These are phyloP conservation scores for Vultur gryphus DNA, from an alignment of 2,797 vertebrate species.

Conservation along the genomic window DNA sequence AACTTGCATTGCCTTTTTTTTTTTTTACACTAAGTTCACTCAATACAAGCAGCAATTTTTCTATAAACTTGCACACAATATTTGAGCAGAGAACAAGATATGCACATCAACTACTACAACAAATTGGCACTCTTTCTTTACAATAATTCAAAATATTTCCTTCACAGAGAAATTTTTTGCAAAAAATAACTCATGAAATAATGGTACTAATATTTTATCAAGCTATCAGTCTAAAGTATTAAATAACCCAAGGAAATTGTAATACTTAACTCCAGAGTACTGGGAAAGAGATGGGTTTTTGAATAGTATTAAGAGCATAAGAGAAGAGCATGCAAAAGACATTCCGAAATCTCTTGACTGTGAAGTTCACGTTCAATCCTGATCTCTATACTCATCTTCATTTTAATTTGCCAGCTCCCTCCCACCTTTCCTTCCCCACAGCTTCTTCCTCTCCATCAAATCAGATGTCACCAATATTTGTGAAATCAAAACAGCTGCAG, in stretches of 20 bases:
- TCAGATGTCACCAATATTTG: not conserved
- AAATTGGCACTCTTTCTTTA: not conserved
- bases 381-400: not conserved
- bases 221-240: not conserved
- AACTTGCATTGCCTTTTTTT: not conserved
- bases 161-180: not conserved
- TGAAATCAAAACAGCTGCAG: not conserved
- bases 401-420: not conserved
- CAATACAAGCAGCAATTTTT: not conserved
- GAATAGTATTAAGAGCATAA: not conserved
- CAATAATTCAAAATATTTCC: not conserved
- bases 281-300: not conserved
- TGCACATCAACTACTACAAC: not conserved
- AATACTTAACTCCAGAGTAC: not conserved
- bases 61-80: not conserved
- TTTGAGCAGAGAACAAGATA: not conserved
- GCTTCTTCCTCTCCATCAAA: not conserved
- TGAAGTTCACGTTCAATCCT: not conserved
- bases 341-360: not conserved
- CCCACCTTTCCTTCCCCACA: not conserved
- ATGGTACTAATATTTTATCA: not conserved
- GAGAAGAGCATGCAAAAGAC: not conserved
- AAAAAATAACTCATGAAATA: not conserved
- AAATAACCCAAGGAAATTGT: not conserved
- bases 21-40: not conserved